Evolutionary conservation across 2,797 vertebrate genomes (phyloP).

Genomic region (Myotis myotis): DNA sequence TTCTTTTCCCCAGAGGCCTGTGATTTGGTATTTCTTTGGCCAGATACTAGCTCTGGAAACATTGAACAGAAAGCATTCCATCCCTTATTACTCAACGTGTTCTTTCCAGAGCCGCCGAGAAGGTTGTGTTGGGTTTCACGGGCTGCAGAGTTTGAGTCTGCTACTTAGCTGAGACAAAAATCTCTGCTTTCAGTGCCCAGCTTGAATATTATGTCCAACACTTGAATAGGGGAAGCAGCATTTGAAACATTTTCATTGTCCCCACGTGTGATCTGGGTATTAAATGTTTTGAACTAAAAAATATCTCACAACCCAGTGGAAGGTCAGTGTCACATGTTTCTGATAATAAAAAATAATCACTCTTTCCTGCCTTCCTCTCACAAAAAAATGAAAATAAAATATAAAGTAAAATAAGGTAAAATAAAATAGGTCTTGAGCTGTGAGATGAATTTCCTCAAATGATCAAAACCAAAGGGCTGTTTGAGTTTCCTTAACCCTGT

Average conservation of each 20-base stretch:
- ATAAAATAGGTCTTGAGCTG: not conserved
- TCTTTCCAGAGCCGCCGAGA: slow-evolving; percentile 78
- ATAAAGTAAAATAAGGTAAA: not conserved
- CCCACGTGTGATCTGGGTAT: not conserved
- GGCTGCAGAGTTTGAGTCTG: slow-evolving; percentile 18
- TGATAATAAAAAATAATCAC: slow-evolving; percentile 18
- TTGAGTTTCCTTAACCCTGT: not conserved
- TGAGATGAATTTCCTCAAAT: slow-evolving; percentile 37
- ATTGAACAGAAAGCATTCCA: slow-evolving; percentile 76
- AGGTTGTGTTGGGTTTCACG: slow-evolving; percentile 76
- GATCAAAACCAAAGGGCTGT: slow-evolving; percentile 18
- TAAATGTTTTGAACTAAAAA: slow-evolving; percentile 45
- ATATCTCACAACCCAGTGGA: slow-evolving; percentile 18
- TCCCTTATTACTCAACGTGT: slow-evolving; percentile 74
- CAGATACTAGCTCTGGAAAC: slow-evolving; percentile 79
- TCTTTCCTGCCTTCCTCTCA: slow-evolving; percentile 12
- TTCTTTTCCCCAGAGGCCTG: slow-evolving; percentile 77
- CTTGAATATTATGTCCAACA: not conserved
- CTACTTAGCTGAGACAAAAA: not conserved
- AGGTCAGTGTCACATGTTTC: not conserved
- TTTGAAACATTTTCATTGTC: slow-evolving; percentile 45
- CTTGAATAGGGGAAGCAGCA: not conserved
- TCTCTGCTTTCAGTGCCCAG: not conserved
- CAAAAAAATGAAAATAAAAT: not conserved
- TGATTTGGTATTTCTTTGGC: slow-evolving; percentile 73